A percentile compares a stretch with the other conserved stretches of the same genome.
Conservation (phyloP, 2,113 vertebrate species). For the Rafetus swinhoei region DNA sequence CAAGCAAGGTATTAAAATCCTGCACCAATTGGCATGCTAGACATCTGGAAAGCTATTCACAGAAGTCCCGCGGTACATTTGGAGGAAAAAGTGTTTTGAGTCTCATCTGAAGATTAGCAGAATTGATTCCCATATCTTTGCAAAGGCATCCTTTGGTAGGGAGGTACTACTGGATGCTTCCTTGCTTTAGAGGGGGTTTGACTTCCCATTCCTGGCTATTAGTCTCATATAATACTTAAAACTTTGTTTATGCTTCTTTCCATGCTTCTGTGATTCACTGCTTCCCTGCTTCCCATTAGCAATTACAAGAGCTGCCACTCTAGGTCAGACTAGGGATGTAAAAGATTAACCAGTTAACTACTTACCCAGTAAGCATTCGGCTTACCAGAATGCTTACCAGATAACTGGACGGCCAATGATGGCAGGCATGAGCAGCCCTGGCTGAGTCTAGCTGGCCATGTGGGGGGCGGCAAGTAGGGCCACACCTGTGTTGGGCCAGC, state of each 20-base stretch:
- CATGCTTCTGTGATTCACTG: neutral
- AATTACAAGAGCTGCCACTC: too few relatives aligned
- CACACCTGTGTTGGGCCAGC: too few relatives aligned
- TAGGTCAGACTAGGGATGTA: too few relatives aligned
- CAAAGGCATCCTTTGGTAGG: neutral
- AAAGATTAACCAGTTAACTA: too few relatives aligned
- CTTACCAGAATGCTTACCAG: too few relatives aligned
- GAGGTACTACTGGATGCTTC: neutral
- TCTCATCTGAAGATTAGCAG: neutral
- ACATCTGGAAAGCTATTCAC: neutral
- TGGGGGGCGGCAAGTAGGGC: too few relatives aligned
- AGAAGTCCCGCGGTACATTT: neutral
- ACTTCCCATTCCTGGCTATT: neutral
- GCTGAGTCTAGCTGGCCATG: too few relatives aligned
- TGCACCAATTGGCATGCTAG: neutral
- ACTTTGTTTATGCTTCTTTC: neutral
- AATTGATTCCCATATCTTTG: neutral
- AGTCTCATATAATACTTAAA: neutral
- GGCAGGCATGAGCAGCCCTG: too few relatives aligned
- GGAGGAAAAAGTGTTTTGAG: neutral
- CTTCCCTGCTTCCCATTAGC: too few relatives aligned
- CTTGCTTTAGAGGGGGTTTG: neutral
- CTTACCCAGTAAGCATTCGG: too few relatives aligned
- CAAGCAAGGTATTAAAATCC: neutral
- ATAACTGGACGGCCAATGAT: too few relatives aligned